Conservation (phyloP, 2,113 vertebrate species). For the Chloropsis cyanopogon region DNA sequence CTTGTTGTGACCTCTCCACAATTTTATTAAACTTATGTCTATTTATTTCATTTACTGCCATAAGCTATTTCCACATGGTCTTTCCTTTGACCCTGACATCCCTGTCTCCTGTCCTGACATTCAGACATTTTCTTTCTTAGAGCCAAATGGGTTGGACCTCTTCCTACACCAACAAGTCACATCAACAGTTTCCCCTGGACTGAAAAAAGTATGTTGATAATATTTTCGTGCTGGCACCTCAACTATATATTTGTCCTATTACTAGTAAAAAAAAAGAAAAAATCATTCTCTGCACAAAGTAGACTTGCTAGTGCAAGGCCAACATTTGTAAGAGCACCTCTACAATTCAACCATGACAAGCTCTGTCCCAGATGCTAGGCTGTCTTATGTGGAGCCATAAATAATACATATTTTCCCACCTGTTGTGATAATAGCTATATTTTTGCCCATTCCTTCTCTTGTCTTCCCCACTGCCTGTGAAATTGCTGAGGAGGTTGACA, state of each 20-base stretch:
- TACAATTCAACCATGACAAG: rapidly evolving
- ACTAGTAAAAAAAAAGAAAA: not conserved
- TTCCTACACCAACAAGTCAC: not conserved
- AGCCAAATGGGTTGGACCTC: not conserved
- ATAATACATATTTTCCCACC: not conserved
- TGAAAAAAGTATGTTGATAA: not conserved
- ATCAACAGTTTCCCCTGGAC: not conserved
- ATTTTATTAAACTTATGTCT: not conserved
- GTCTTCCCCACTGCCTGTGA: not conserved
- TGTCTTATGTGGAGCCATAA: not conserved
- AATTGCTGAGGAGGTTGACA: not conserved
- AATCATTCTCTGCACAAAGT: not conserved
- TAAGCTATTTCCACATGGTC: not conserved
- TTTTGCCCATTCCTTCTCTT: not conserved
- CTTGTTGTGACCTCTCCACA: not conserved
- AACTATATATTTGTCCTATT: not conserved
- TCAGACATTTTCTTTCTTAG: not conserved
- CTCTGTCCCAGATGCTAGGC: not conserved
- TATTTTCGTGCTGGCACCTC: not conserved
- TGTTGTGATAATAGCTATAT: not conserved
- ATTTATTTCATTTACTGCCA: not conserved
- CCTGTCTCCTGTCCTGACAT: not conserved
- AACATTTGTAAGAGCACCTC: not conserved
- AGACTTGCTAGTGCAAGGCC: not conserved
- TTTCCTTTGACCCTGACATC: not conserved